Base-by-base conservation (phyloP, 2,797 vertebrate genomes). In the Coendou prehensilis region DNA sequence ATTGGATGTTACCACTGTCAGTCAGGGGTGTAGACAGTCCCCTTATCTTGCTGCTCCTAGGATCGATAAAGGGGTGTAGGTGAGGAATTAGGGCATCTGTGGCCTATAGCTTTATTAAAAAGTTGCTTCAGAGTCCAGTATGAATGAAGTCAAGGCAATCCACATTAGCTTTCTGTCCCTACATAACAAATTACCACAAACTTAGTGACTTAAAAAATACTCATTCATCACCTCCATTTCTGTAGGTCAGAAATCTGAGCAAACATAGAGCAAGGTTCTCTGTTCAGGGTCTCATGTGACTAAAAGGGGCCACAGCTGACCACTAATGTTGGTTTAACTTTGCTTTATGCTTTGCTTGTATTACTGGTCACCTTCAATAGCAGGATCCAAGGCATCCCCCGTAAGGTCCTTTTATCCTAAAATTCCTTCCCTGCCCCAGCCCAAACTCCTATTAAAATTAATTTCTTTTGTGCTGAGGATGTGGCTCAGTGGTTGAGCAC, bases 391-490 rank as follows among this genome's bases (percentile, higher is more conserved):
- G 69, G 67, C 11, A 52, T 7, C 10, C 5, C 50, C 23, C 28
- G 18, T 28, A 26, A 89, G n/a, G 47, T 63, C 13, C 26, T 41
- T 5, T n/a, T 79, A 30, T 28, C 30, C 23, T 59, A 67, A 73
- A 78, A 41, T 61, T 61, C 56, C 22, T 92, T 89, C 50, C 57
- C 11, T 73, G 22, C 13, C 61, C 17, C 33, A 57, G n/a, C 17
- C 50, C 26, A 95, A 79, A 91, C 37, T 85, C 73, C 45, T 41
- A 30, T 28, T 87, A 69, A 84, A 84, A 85, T 33, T 76, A 23
- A 54, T 67, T 92, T 33, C 28, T 78, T 50, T 33, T 78, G 41
- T 52, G 75, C 45, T 30, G 13, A 47, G 45, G 47, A 78, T 78
- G 45, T 78, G 75, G n/a, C 75, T 78, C 47, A 52, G 26, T 33